These are phyloP conservation scores for Pimephales promelas DNA, from an alignment of 2,113 vertebrate genomes.

Conservation along the genomic window DNA sequence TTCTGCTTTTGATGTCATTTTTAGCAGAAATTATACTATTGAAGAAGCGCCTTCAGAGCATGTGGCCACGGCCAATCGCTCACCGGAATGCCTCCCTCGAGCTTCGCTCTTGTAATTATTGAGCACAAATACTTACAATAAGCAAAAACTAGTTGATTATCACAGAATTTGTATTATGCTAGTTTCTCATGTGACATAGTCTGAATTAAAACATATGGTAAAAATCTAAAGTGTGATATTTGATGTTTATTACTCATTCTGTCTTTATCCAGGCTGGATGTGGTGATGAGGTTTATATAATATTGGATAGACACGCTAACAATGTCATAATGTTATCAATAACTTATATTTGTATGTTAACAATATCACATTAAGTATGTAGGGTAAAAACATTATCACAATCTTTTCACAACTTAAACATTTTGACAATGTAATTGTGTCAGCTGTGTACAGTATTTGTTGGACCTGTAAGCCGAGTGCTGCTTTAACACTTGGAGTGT, in stretches of 20 bases:
- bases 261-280: neutral
- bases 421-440: neutral
- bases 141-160: too few species aligned
- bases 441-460: neutral
- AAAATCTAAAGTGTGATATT: neutral
- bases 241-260: neutral
- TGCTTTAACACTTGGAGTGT: neutral
- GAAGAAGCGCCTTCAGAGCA: too few species aligned
- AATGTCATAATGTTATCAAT: neutral
- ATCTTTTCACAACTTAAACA: neutral
- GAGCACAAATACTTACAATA: too few species aligned
- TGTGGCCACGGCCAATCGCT: too few species aligned
- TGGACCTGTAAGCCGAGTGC: neutral
- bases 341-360: neutral
- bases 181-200: neutral
- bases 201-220: neutral
- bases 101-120: too few species aligned
- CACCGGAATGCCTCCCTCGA: too few species aligned
- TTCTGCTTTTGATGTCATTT: too few species aligned
- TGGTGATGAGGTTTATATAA: neutral
- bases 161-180: neutral
- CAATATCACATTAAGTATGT: neutral
- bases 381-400: neutral
- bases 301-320: neutral
- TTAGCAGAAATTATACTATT: too few species aligned